Evolutionary conservation across 2,113 vertebrate species (phyloP), one percentile per base, ranked within the genome.

Genomic region (Callaeas wilsoni): DNA sequence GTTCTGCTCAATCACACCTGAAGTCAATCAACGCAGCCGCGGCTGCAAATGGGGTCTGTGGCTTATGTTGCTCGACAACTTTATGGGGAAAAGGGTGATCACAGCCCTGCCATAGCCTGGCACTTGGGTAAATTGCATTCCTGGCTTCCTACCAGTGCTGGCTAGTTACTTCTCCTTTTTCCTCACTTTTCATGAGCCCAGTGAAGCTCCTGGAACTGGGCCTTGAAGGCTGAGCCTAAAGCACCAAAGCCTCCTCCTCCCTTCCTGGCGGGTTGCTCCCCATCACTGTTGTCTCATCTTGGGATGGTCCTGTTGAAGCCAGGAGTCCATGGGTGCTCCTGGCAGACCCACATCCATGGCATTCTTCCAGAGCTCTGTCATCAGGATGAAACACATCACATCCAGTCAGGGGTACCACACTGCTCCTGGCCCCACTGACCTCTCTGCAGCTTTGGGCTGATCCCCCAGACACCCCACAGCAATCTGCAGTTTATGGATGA

Each of bases 391-490:
- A 3, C 60, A 16, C 1, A 1, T 22, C 59, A 19, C 1, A 1
- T n/a, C 32, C 1, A 2, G 0, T 44, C 46, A 9, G 7, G 26
- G 20, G 6, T 74, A 13, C 5, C 33, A n/a, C 5, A 2, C 12
- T 46, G 47, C 25, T 84, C 25, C 42, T 70, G 62, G 37, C 37
- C 35, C 7, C n/a, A 37, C 8, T 67, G 47, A 44, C 16, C 7
- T 11, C 5, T 2, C 9, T 3, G 0, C 2, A 6, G 27, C 19
- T 41, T 60, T 4, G 2, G 50, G 52, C 39, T 63, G 68, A 63
- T 56, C 37, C 64, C 27, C 35, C 22, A 13, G 33, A 76, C 23
- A 84, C 52, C 13, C 52, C 52, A 57, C 0, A 3, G 52, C 11
- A 30, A 46, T 46, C 16, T 39, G 37, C 41, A 44, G 7, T 20